phyloP scores from a whole-genome alignment of 2,888 invertebrate genomes.

The Ceriagrion tenellum region DNA sequence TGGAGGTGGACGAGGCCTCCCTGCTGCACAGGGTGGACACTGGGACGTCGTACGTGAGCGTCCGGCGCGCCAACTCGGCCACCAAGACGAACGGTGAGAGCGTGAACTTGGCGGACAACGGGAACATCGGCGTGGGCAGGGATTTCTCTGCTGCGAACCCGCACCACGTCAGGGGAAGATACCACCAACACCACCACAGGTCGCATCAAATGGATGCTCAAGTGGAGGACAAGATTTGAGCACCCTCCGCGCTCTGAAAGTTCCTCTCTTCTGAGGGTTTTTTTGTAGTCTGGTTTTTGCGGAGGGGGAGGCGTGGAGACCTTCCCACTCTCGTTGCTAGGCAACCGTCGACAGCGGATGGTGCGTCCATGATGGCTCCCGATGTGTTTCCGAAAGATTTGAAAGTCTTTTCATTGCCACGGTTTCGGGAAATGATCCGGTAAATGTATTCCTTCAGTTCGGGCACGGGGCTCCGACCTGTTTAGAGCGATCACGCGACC shows the following conservation, averaged over 20 bases:
- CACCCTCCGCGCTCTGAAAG: background rate
- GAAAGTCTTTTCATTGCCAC: too few relatives aligned
- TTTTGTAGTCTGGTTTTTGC: background rate
- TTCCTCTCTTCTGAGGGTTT: background rate
- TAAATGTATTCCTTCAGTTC: too few relatives aligned
- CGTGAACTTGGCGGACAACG: constrained; percentile 24
- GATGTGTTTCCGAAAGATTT: background rate
- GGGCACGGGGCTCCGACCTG: too few relatives aligned
- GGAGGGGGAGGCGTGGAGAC: background rate
- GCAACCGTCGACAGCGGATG: background rate
- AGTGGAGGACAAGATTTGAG: constrained; percentile 52
- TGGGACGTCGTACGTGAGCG: constrained; percentile 83
- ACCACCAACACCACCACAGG: constrained; percentile 17
- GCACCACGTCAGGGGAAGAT: background rate
- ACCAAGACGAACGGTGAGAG: constrained; percentile 33
- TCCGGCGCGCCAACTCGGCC: constrained; percentile 77
- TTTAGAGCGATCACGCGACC: too few relatives aligned
- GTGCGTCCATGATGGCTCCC: background rate
- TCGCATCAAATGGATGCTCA: background rate
- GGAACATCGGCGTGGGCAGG: constrained; percentile 21
- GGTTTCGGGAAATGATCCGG: too few relatives aligned
- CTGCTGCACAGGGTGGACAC: constrained; percentile 83
- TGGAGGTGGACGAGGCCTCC: constrained; percentile 77
- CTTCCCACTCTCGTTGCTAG: background rate
- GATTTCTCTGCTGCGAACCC: background rate